Conservation (phyloP, 1,140 invertebrate genomes). For the Diorhabda sublineata region DNA sequence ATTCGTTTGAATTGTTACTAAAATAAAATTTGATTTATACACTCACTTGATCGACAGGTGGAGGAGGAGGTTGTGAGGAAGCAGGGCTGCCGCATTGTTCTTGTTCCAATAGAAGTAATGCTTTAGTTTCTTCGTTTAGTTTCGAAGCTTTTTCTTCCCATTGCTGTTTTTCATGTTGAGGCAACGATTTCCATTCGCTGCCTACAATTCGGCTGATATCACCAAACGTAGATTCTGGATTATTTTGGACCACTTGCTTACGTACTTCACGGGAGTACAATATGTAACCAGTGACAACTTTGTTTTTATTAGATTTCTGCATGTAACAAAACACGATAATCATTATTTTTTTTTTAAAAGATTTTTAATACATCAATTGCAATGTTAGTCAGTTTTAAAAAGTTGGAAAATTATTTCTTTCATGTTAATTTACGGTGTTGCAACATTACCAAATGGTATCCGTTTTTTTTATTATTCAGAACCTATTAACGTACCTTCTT, state of each 20-base stretch:
- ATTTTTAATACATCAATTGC: too few species aligned
- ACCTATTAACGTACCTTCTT: slow-evolving; percentile 44
- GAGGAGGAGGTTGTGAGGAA: slow-evolving; percentile 14
- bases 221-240: slow-evolving; percentile 93
- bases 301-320: slow-evolving; percentile 73
- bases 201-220: slow-evolving; percentile 97
- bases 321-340: too few species aligned
- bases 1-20: not conserved
- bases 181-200: slow-evolving; percentile 92
- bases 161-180: slow-evolving; percentile 79
- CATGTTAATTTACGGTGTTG: too few species aligned
- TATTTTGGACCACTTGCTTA: slow-evolving; percentile 77
- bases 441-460: too few species aligned
- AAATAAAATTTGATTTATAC: not conserved
- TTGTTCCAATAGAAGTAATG: slow-evolving; percentile 50
- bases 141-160: slow-evolving; percentile 89
- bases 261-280: slow-evolving; percentile 96
- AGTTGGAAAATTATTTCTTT: too few species aligned
- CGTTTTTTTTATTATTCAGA: too few species aligned
- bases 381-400: too few species aligned
- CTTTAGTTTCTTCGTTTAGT: slow-evolving; percentile 79
- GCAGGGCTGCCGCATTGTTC: slow-evolving; percentile 47
- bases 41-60: slow-evolving; percentile 30
- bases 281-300: slow-evolving; percentile 96
- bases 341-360: too few species aligned